phyloP scores from a whole-genome alignment of 2,797 vertebrate genomes.

The Peromyscus eremicus region DNA sequence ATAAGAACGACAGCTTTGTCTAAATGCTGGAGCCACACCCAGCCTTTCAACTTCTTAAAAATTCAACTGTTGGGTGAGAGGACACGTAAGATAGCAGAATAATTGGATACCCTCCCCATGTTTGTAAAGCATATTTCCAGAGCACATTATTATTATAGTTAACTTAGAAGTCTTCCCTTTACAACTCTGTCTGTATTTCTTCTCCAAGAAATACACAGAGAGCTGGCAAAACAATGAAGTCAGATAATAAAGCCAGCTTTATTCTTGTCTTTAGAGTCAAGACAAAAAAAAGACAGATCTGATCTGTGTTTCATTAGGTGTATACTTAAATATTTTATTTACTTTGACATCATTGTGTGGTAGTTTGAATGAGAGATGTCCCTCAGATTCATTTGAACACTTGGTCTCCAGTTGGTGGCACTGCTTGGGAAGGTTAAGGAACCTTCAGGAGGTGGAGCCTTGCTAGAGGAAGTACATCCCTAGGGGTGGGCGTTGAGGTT shows the following conservation, averaged over 20 bases:
- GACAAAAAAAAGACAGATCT: neutral
- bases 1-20: neutral
- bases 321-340: neutral
- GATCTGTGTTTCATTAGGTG: neutral
- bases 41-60: neutral
- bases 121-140: constrained; percentile 9
- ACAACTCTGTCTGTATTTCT: neutral
- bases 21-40: neutral
- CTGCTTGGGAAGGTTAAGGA: neutral
- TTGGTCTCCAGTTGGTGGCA: neutral
- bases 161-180: neutral
- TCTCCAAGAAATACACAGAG: neutral
- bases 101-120: neutral
- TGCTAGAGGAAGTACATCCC: neutral
- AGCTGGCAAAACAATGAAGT: neutral
- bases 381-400: neutral
- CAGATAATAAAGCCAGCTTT: neutral
- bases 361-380: neutral
- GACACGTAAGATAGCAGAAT: neutral
- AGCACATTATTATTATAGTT: neutral
- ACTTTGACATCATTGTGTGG: neutral
- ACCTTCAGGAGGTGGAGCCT: neutral
- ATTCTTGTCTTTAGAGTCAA: no score
- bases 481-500: neutral
- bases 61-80: neutral